phyloP scores from a whole-genome alignment of 2,888 invertebrate species.

The Carpatolechia fugitivella region DNA sequence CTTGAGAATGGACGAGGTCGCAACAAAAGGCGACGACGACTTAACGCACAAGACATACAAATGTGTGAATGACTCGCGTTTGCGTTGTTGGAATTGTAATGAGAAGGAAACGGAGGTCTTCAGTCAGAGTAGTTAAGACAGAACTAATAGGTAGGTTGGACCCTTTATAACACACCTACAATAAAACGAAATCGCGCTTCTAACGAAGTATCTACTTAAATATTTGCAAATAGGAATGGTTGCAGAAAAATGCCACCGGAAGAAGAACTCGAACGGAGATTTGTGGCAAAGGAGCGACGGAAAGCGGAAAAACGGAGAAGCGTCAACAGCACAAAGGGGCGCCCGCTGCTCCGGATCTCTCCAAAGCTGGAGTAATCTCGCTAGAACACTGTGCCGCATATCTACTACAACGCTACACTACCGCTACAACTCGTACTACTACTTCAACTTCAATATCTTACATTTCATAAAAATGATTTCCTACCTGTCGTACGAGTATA shows the following conservation, averaged over 20 bases:
- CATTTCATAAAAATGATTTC: no score
- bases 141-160: not conserved
- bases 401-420: constrained; percentile 32
- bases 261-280: constrained; percentile 47
- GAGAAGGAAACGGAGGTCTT: constrained; percentile 31
- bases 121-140: constrained; percentile 7
- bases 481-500: not conserved
- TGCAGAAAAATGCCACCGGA: constrained; percentile 21
- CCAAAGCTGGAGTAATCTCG: constrained; percentile 50
- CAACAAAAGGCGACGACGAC: constrained; percentile 51
- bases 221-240: not conserved
- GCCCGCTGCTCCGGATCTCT: constrained; percentile 46
- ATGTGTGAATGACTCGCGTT: constrained; percentile 47
- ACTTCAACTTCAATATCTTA: no score
- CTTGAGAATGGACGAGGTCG: constrained; percentile 51
- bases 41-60: constrained; percentile 59
- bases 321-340: constrained; percentile 52
- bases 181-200: not conserved
- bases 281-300: constrained; percentile 49
- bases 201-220: not conserved
- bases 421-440: not conserved
- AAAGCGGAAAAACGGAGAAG: constrained; percentile 48
- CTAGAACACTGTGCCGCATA: constrained; percentile 39
- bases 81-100: constrained; percentile 58
- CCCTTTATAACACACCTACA: not conserved